Evolutionary conservation across 2,888 invertebrate species (phyloP), one percentile per base, ranked within the genome.

Genomic region (Synanthedon myopaeformis): DNA sequence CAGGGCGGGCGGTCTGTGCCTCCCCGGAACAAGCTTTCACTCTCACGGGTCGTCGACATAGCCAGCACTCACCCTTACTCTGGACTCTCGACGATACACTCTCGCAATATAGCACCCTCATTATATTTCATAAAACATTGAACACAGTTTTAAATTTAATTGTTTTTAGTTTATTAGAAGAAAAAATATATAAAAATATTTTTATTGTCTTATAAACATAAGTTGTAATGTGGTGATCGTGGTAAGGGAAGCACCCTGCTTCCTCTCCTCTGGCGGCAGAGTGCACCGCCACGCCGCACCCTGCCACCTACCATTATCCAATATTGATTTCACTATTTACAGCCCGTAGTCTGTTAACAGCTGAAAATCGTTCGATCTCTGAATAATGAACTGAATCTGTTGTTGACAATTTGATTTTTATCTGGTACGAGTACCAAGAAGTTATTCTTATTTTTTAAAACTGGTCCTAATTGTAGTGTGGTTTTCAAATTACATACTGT

Each of bases 291-390:
- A 45, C 45, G 12, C 62, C 68, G 68, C 78, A 71, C 77, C 75
- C 74, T 71, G 61, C 76, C 73, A 45, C 76, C 80, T 70, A 69
- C 78, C 74, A 78, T 76, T 77, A 76, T 79, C 74, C 80, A 78
- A 82, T 85, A 86, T 85, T 82, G 84, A 86, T 86, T 84, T 79
- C 76, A 78, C 76, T 82, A 79, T 83, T 83, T 82, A 82, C 77
- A 75, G 78, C 66, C 70, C 71, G 72, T 76, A 79, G 82, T 78
- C 78, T 75, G 75, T 76, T 76, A 76, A 73, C 76, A 45, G 52
- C 54, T 52, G 54, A 51, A 54, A 54, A 51, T 3, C 13, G 45
- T 45, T 11, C 45, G 12, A 45, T 45, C 45, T 45, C 45, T 45
- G 53, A 51, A 51, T 53, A 53, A 53, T 53, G 54, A 41, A 45